phyloP scores from a whole-genome alignment of 2,888 invertebrate species.

The Latrodectus hesperus region DNA sequence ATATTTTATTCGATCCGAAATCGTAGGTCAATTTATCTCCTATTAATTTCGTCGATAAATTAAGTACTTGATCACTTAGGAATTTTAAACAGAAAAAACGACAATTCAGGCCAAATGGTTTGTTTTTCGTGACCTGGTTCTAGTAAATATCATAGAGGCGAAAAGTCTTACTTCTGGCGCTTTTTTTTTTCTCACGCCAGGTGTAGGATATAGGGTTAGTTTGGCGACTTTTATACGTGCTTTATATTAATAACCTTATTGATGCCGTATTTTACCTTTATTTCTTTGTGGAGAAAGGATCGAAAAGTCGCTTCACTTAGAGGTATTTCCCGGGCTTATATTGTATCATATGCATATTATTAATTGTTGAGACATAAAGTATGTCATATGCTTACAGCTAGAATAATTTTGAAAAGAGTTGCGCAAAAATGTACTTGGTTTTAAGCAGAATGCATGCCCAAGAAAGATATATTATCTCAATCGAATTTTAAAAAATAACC shows the following conservation, averaged over 20 bases:
- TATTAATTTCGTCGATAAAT: background rate
- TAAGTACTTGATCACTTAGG: background rate
- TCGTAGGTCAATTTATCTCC: background rate
- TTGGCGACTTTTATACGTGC: constrained; percentile 58
- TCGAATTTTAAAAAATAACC: too few species aligned
- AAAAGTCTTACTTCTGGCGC: constrained; percentile 11
- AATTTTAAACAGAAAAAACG: constrained; percentile 15
- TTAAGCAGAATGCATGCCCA: too few species aligned
- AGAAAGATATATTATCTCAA: too few species aligned
- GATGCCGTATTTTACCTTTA: constrained; percentile 35
- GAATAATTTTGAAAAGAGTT: too few species aligned
- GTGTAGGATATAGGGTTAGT: constrained; percentile 49
- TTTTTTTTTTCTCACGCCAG: constrained; percentile 7
- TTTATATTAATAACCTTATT: constrained; percentile 50
- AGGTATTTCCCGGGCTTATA: constrained; percentile 20
- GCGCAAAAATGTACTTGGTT: too few species aligned
- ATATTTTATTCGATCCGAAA: constrained; percentile 1
- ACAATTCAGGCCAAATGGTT: constrained; percentile 10
- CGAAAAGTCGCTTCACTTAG: constrained; percentile 17
- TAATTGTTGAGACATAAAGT: too few species aligned
- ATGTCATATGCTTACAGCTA: too few species aligned
- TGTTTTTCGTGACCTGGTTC: constrained; percentile 35
- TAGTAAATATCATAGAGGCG: constrained; percentile 36
- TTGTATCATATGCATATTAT: too few species aligned
- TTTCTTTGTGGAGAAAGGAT: constrained; percentile 11